These are phyloP conservation scores for Cancer borealis DNA, from an alignment of 2,888 invertebrate genomes.

Conservation along the genomic window DNA sequence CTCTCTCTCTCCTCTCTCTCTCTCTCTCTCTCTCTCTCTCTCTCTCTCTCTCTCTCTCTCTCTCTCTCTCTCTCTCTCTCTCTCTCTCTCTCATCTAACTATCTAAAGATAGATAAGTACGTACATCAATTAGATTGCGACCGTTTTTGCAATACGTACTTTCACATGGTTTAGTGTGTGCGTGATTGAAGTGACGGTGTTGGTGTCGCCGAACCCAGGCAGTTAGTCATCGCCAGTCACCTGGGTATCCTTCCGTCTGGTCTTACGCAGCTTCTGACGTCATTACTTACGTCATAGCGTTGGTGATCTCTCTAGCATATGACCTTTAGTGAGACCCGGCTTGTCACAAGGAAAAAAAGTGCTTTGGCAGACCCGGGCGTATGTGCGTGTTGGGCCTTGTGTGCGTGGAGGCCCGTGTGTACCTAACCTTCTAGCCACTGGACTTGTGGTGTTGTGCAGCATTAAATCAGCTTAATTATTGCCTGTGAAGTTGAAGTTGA, in stretches of 20 bases:
- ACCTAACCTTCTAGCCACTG: not conserved
- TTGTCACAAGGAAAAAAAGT: not conserved
- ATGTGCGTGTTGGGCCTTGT: not conserved
- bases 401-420: not conserved
- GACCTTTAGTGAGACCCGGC: not conserved
- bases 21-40: not conserved
- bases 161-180: not conserved
- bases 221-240: not conserved
- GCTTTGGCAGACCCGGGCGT: conserved; percentile 28
- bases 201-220: not conserved
- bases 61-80: conserved; percentile 28
- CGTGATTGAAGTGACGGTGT: not conserved
- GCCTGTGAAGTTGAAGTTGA: conserved; percentile 1
- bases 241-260: conserved; percentile 39
- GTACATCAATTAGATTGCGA: not conserved
- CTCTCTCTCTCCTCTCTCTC: not conserved
- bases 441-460: not conserved
- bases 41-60: too few relatives aligned
- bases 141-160: not conserved
- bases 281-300: conserved; percentile 36
- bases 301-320: conserved; percentile 58
- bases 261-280: conserved; percentile 44
- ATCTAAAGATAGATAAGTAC: not conserved
- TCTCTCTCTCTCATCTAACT: conserved; percentile 44
- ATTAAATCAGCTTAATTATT: not conserved